phyloP scores from a whole-genome alignment of 2,113 vertebrate genomes.

The Chloroceryle aenea region DNA sequence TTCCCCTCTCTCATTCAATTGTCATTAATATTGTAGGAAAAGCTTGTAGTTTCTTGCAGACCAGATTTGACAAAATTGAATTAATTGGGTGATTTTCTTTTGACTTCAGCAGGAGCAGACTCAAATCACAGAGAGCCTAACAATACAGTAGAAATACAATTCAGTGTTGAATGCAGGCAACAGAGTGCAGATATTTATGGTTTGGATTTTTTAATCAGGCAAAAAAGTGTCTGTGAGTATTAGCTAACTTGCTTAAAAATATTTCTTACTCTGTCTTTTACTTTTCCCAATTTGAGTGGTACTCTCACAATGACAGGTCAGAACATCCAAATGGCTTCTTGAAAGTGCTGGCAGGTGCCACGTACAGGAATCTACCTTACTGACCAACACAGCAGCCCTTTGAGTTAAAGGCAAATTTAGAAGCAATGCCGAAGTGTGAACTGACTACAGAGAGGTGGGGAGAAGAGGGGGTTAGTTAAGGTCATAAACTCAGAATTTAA shows the following conservation, averaged over 20 bases:
- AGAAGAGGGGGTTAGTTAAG: not conserved
- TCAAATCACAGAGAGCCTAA: not conserved
- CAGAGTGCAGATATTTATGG: not conserved
- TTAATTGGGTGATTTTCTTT: conserved; percentile 53
- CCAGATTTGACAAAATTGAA: conserved; percentile 51
- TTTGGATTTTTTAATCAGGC: not conserved
- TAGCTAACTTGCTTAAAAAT: not conserved
- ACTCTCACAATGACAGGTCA: not conserved
- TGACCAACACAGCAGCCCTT: not conserved
- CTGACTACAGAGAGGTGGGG: too few species aligned
- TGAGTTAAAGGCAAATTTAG: not conserved
- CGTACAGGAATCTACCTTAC: fast-evolving
- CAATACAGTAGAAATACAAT: not conserved
- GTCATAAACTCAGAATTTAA: not conserved
- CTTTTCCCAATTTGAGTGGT: not conserved
- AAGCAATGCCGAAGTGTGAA: not conserved
- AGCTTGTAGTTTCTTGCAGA: not conserved
- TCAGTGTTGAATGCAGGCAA: not conserved
- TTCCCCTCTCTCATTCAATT: not conserved
- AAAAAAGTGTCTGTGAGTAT: not conserved
- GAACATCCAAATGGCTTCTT: not conserved
- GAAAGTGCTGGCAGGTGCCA: not conserved
- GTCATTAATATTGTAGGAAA: not conserved
- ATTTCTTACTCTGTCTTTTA: not conserved
- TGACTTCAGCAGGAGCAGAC: conserved; percentile 7